Evolutionary conservation across 2,888 invertebrate genomes (phyloP).

Genomic region (Argyresthia goedartella): DNA sequence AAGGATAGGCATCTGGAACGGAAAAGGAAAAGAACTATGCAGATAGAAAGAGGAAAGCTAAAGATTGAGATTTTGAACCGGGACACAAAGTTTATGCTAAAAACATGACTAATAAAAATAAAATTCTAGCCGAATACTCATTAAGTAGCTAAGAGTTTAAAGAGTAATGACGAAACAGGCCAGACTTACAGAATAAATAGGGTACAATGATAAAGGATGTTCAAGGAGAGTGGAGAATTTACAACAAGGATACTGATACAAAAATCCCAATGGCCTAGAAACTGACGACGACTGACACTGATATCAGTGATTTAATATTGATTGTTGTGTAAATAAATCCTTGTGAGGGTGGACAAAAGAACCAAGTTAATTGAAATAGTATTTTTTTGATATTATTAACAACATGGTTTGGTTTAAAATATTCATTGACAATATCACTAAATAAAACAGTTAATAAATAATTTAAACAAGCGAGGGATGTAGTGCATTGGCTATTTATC

Average conservation of each 20-base stretch:
- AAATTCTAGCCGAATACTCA: neutral
- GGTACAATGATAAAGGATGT: constrained; percentile 2
- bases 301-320: too few species aligned
- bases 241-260: neutral
- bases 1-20: constrained; percentile 1
- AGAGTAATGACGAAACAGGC: constrained; percentile 5
- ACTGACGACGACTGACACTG: too few species aligned
- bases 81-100: constrained; percentile 4
- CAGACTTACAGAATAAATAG: neutral
- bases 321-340: too few species aligned
- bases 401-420: neutral
- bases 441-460: neutral
- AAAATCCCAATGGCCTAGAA: neutral
- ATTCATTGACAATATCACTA: neutral
- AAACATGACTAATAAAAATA: constrained; percentile 3
- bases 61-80: constrained; percentile 1
- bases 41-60: constrained; percentile 3
- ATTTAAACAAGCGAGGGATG: neutral
- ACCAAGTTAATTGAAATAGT: neutral
- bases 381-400: neutral
- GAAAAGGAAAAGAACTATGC: constrained; percentile 3
- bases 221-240: constrained; percentile 1
- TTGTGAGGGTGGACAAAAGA: neutral
- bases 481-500: neutral
- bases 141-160: constrained; percentile 2